These are phyloP conservation scores for Apamea sordens DNA, from an alignment of 2,888 invertebrate species.

Conservation along the genomic window DNA sequence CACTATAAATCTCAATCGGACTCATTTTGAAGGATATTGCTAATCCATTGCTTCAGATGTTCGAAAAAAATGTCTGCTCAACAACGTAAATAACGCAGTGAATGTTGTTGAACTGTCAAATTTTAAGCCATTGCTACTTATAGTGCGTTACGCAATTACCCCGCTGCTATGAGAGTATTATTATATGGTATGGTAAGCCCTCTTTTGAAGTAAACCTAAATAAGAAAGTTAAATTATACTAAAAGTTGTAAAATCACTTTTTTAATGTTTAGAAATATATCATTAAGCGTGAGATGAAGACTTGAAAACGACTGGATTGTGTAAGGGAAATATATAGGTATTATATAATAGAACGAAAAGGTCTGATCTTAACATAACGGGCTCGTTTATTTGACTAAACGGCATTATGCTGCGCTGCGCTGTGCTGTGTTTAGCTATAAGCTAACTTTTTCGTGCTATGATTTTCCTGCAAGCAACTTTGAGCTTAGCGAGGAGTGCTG, in stretches of 20 bases:
- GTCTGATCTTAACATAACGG: not conserved
- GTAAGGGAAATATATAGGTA: slow-evolving; percentile 25
- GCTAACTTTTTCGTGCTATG: not conserved
- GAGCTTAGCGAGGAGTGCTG: not conserved
- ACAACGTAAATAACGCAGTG: too few species aligned
- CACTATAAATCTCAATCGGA: too few species aligned
- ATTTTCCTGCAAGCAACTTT: not conserved
- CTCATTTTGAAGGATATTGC: too few species aligned
- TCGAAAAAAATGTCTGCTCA: too few species aligned
- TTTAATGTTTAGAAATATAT: slow-evolving; percentile 7
- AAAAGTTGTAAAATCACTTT: not conserved
- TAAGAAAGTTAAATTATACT: not conserved
- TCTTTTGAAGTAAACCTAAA: not conserved
- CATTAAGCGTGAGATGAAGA: slow-evolving; percentile 29
- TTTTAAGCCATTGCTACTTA: too few species aligned
- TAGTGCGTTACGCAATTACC: too few species aligned
- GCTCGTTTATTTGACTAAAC: not conserved
- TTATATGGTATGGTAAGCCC: not conserved
- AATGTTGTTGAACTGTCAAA: too few species aligned
- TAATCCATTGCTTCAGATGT: too few species aligned
- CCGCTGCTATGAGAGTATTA: too few species aligned
- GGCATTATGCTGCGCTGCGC: slow-evolving; percentile 4
- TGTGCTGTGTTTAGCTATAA: not conserved
- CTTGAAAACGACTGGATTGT: slow-evolving; percentile 44
- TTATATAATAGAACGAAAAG: not conserved